Evolutionary conservation across 2,797 vertebrate genomes (phyloP), one percentile per base, ranked within the genome.

Genomic region (Betta splendens): DNA sequence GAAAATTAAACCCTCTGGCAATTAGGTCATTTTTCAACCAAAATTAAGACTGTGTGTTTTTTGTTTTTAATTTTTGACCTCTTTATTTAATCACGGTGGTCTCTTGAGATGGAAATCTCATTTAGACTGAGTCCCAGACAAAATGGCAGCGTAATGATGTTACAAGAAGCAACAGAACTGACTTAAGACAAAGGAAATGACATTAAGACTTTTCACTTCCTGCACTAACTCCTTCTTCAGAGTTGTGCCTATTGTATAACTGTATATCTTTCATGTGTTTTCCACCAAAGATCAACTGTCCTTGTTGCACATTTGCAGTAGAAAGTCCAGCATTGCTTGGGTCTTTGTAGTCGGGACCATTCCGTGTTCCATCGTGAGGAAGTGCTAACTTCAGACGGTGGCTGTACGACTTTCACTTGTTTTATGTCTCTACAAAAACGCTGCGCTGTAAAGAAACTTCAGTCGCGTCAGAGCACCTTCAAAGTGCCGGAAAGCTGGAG

Each of bases 391-490:
- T 81, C 81, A 81, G 62, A 83, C 65, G 22, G 57, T 2, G 20
- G 44, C 60, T 53, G 40, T 31, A 56, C 50, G 66, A 62, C 70
- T 84, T 79, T n/a, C n/a, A n/a, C n/a, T n/a, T 80, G 79, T 83
- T 83, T 83, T 61, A 83, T 83, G 84, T 80, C 66, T 58, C 22
- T 42, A 50, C 59, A 64, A 61, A 77, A 73, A 75, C 50, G n/a
- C n/a, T 40, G 32, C 0, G 23, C 40, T 38, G 17, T 39, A 53
- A 59, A 75, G 74, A 64, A 63, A 65, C 74, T 76, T 75, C 70
- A 59, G 65, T 9, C 16, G 59, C 76, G 59, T 64, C 58, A 47
- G 78, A 75, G 64, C 49, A 47, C 62, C 79, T 75, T 84, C 67
- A 84, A 81, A 80, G 83, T 44, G 54, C 35, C 67, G 54, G 81